These are phyloP conservation scores for Eristalinus aeneus DNA, from an alignment of 2,888 invertebrate genomes.

Conservation along the genomic window DNA sequence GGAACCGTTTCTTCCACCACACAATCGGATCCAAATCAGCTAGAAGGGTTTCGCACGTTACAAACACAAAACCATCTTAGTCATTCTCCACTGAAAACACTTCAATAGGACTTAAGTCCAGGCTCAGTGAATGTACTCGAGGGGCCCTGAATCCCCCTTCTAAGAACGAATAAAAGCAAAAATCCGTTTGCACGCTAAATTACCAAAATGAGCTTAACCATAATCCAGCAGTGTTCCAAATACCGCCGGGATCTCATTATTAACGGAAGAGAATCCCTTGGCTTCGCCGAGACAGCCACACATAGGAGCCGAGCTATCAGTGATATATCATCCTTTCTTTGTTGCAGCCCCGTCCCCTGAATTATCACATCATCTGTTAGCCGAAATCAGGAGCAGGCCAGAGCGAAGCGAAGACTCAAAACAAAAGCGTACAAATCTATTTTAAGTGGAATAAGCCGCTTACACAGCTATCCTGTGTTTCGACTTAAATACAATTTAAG, in stretches of 20 bases:
- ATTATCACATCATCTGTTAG: conserved; percentile 63
- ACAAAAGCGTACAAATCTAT: conserved; percentile 68
- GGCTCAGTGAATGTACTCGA: not conserved
- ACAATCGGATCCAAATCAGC: not conserved
- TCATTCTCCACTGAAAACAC: not conserved
- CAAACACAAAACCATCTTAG: not conserved
- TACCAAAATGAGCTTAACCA: conserved; percentile 68
- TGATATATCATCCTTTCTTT: conserved; percentile 56
- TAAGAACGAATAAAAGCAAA: not conserved
- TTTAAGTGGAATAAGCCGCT: conserved; percentile 71
- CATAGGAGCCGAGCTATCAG: conserved; percentile 29
- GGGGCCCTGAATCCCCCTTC: not conserved
- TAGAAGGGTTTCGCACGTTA: not conserved
- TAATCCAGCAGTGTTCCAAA: conserved; percentile 63
- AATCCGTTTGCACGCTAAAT: conserved; percentile 56
- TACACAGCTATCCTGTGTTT: conserved; percentile 61
- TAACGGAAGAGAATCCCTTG: conserved; percentile 42
- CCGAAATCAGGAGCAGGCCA: not conserved
- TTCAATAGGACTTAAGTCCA: not conserved
- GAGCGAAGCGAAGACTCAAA: conserved; percentile 39
- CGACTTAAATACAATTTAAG: conserved; percentile 70
- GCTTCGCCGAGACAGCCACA: not conserved
- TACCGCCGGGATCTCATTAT: conserved; percentile 55
- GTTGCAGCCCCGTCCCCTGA: conserved; percentile 46
- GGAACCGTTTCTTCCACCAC: no score